Evolutionary conservation across 1,140 invertebrate genomes (phyloP).

Genomic region (Pinna nobilis): DNA sequence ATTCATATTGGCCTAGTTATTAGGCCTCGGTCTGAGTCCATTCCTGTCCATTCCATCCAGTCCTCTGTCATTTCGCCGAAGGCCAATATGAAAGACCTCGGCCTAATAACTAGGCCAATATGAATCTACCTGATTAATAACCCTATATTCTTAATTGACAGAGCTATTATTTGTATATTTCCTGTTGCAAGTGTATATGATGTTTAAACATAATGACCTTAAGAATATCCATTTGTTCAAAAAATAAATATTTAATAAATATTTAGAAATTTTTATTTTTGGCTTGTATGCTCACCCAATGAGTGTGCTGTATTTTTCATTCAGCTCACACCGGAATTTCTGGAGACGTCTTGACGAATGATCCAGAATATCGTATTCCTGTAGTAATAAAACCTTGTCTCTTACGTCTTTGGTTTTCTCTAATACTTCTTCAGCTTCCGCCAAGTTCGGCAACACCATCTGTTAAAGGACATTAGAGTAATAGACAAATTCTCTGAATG

Average conservation of each 20-base stretch:
- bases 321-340: slow-evolving; percentile 42
- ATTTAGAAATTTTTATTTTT: background rate
- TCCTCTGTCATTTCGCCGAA: no score
- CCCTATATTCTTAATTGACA: no score
- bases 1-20: no score
- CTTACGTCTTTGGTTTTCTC: slow-evolving; percentile 31
- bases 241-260: background rate
- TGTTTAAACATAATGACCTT: background rate
- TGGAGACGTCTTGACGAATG: slow-evolving; percentile 38
- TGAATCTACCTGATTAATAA: no score
- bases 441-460: slow-evolving; percentile 48
- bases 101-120: no score
- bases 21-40: no score
- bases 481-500: no score
- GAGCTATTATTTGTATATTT: no score
- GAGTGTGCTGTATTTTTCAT: slow-evolving; percentile 42
- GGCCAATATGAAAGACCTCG: no score
- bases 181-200: no score
- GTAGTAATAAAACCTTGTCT: slow-evolving; percentile 53
- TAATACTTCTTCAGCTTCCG: slow-evolving; percentile 35
- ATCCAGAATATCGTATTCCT: slow-evolving; percentile 55
- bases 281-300: background rate
- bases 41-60: no score
- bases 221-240: background rate
- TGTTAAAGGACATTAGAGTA: slow-evolving; percentile 21